Conservation (phyloP, 2,888 invertebrate genomes). For the Thumatha senex region DNA sequence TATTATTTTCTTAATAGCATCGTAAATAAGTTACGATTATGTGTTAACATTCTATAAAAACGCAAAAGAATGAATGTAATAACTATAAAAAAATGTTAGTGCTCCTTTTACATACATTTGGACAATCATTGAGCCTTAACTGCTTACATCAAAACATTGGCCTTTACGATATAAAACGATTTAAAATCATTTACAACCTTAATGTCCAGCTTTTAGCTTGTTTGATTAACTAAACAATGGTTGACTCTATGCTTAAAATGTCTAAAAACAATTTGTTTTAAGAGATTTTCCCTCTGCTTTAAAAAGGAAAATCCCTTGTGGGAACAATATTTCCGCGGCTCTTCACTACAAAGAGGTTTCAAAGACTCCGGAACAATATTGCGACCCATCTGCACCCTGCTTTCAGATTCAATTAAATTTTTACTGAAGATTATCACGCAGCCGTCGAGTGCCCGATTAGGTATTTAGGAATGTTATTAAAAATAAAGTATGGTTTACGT, state of each 20-base stretch:
- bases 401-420: conserved; percentile 81
- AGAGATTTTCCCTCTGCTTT: conserved; percentile 38
- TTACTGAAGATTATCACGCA: conserved; percentile 83
- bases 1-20: not conserved
- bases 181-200: conserved; percentile 15
- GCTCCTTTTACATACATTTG: conserved; percentile 16
- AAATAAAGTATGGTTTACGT: conserved; percentile 12
- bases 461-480: conserved; percentile 15
- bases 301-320: conserved; percentile 50
- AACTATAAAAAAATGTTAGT: conserved; percentile 24
- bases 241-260: conserved; percentile 17
- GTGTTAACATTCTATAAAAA: conserved; percentile 1
- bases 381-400: conserved; percentile 70
- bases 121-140: conserved; percentile 6
- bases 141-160: conserved; percentile 10
- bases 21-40: conserved; percentile 33
- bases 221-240: conserved; percentile 46
- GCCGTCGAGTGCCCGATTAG: conserved; percentile 51
- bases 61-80: conserved; percentile 14
- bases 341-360: conserved; percentile 31
- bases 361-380: conserved; percentile 55
- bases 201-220: conserved; percentile 21
- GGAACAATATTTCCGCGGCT: conserved; percentile 53
- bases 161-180: conserved; percentile 14
- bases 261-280: conserved; percentile 29